Evolutionary conservation across 2,113 vertebrate species (phyloP).

Genomic region (Callorhinus ursinus): DNA sequence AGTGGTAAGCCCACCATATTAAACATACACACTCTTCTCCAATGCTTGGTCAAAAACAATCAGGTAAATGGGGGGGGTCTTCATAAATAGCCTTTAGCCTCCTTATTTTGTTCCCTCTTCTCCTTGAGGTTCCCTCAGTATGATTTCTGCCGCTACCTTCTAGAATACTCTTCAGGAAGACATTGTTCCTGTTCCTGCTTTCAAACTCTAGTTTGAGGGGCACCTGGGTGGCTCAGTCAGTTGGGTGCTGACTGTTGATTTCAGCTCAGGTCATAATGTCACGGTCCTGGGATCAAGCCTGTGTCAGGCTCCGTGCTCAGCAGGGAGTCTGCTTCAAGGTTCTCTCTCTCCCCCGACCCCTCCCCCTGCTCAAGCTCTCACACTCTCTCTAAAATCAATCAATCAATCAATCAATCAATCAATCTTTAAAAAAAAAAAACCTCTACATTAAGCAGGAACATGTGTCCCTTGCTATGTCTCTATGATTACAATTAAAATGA

Average conservation of each 20-base stretch:
- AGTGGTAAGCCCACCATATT: background rate
- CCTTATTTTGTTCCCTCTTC: background rate
- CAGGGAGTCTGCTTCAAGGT: background rate
- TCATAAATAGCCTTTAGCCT: background rate
- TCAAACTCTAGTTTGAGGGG: background rate
- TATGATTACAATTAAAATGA: background rate
- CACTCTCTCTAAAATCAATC: background rate
- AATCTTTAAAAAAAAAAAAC: background rate
- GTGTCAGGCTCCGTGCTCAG: background rate
- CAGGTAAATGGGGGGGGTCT: background rate
- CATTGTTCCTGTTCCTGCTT: background rate
- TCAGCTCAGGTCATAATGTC: background rate
- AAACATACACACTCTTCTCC: background rate
- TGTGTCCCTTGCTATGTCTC: background rate
- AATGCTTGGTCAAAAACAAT: background rate
- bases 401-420: background rate
- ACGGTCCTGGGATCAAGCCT: background rate
- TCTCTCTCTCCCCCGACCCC: background rate
- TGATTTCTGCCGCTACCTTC: background rate
- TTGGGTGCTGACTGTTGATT: background rate
- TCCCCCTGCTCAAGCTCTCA: background rate
- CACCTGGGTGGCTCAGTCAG: background rate
- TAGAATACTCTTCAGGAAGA: background rate
- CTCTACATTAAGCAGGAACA: background rate
- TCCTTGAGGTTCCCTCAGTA: background rate